Percentiles rank a stretch among this genome's conserved stretches.
These are phyloP conservation scores for Spinus olivaceus DNA, from an alignment of 2,797 vertebrate species.

Conservation along the genomic window DNA sequence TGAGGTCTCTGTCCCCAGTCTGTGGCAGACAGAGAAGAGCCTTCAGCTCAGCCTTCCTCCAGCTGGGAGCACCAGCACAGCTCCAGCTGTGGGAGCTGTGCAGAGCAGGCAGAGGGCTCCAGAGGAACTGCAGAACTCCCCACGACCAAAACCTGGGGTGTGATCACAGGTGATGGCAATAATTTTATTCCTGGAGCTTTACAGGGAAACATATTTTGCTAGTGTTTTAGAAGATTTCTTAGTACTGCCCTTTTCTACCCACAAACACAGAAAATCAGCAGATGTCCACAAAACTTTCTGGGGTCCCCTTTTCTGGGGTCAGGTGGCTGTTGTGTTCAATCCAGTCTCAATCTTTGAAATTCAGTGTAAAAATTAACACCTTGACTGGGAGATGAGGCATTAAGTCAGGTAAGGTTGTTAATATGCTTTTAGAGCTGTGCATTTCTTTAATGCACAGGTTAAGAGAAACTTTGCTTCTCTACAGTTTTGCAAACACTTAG, in stretches of 20 bases:
- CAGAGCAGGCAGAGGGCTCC: not conserved
- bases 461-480: not conserved
- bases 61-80: not conserved
- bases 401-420: not conserved
- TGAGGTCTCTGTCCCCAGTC: not conserved
- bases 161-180: rapidly evolving
- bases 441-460: not conserved
- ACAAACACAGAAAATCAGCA: not conserved
- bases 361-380: not conserved
- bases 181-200: not conserved
- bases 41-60: not conserved
- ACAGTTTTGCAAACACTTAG: not conserved
- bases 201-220: not conserved
- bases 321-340: not conserved
- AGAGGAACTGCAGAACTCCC: not conserved
- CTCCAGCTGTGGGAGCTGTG: not conserved
- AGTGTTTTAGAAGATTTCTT: not conserved
- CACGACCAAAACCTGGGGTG: not conserved
- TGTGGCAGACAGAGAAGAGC: not conserved
- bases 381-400: not conserved
- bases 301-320: not conserved
- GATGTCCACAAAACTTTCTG: not conserved
- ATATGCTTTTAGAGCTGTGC: not conserved
- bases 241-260: not conserved
- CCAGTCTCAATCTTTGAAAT: not conserved